These are phyloP conservation scores for Podabrus alpinus DNA, from an alignment of 2,888 invertebrate species.

Conservation along the genomic window DNA sequence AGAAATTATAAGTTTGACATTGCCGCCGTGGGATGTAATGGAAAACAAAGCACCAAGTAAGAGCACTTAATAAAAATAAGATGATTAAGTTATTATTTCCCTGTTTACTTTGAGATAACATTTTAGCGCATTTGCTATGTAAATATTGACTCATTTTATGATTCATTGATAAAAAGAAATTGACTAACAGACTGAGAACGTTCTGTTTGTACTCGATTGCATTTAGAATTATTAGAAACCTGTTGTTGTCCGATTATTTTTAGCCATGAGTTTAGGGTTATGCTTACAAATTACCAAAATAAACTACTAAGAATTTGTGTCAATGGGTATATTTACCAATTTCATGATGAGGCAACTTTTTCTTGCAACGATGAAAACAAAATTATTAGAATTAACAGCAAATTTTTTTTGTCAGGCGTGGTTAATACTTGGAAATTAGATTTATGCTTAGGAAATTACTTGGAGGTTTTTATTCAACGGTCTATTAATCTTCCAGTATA, in stretches of 20 bases:
- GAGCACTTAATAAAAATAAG: slow-evolving; percentile 27
- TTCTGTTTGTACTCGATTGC: neutral
- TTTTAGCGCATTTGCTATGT: neutral
- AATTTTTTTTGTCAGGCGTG: neutral
- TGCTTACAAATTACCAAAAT: neutral
- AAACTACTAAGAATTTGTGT: neutral
- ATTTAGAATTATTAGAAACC: slow-evolving; percentile 1
- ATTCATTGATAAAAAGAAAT: slow-evolving; percentile 1
- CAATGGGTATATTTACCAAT: neutral
- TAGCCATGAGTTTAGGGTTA: neutral
- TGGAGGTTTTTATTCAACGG: neutral
- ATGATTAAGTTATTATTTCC: neutral
- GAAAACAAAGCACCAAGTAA: slow-evolving; percentile 65
- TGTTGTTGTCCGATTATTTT: slow-evolving; percentile 7
- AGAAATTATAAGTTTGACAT: slow-evolving; percentile 96
- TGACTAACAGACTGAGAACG: neutral
- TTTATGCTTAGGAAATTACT: neutral
- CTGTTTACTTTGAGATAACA: neutral
- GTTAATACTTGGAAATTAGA: neutral
- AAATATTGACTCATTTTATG: slow-evolving; percentile 6
- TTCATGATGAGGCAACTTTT: neutral
- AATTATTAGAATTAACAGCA: neutral
- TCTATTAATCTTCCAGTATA: neutral
- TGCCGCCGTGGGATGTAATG: slow-evolving; percentile 89
- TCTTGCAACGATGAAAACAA: neutral